phyloP scores from a whole-genome alignment of 2,888 invertebrate species.

The Diachrysia chrysitis region DNA sequence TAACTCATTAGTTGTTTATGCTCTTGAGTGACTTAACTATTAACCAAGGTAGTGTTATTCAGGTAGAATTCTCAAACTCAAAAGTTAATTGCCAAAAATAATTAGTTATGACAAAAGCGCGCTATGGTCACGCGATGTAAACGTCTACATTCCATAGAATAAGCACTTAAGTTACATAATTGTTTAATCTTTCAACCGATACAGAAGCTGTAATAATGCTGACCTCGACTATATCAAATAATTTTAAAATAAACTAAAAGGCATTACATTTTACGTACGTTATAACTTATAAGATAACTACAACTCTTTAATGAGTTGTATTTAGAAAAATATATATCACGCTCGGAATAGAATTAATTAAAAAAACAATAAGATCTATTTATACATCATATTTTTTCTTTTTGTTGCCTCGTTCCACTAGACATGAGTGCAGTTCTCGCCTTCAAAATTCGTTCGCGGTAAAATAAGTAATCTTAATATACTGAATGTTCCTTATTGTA shows the following conservation, averaged over 20 bases:
- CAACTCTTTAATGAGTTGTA: no score
- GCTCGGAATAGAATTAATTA: no score
- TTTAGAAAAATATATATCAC: no score
- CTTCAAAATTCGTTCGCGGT: slow-evolving; percentile 1
- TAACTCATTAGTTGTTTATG: not conserved
- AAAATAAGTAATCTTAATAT: not conserved
- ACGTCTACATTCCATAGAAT: not conserved
- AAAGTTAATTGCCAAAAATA: slow-evolving; percentile 16
- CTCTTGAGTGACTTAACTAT: not conserved
- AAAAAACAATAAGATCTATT: no score
- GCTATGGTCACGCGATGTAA: slow-evolving; percentile 10
- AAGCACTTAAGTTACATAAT: not conserved
- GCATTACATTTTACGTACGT: no score
- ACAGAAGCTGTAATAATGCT: not conserved
- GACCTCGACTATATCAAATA: not conserved
- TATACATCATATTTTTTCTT: no score
- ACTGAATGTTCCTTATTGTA: slow-evolving; percentile 2
- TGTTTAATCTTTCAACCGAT: slow-evolving; percentile 6
- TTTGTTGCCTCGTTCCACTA: not conserved
- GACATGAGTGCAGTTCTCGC: slow-evolving; percentile 1
- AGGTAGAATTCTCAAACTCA: no score
- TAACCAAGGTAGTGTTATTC: not conserved
- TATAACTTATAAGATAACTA: no score
- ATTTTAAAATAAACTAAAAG: not conserved
- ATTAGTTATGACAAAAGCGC: slow-evolving; percentile 10